These are phyloP conservation scores for Pantherophis guttatus DNA, from an alignment of 2,113 vertebrate genomes.

Conservation along the genomic window DNA sequence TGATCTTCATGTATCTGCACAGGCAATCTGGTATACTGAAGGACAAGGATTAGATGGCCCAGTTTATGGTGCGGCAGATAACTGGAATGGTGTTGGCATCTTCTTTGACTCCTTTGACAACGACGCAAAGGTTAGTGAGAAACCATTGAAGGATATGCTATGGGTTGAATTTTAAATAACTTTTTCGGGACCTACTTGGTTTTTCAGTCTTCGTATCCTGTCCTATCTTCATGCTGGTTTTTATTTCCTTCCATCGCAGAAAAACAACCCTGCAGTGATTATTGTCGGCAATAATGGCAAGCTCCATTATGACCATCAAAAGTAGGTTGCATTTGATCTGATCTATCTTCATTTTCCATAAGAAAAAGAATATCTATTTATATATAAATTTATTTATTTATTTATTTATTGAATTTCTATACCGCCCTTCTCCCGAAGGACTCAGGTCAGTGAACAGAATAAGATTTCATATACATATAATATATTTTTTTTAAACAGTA, in stretches of 20 bases:
- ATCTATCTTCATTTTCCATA: background rate
- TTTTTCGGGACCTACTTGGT: no score
- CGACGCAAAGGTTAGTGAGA: slow-evolving; percentile 86
- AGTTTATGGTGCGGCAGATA: slow-evolving; percentile 90
- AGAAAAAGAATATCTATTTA: background rate
- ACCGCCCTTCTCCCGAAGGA: no score
- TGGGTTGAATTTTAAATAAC: background rate
- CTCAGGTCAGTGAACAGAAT: no score
- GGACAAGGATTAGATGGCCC: slow-evolving; percentile 89
- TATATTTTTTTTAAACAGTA: no score
- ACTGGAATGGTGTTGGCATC: slow-evolving; percentile 91
- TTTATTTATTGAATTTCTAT: no score
- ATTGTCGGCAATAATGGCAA: slow-evolving; percentile 92
- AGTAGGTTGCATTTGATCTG: slow-evolving; percentile 77
- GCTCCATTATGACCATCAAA: slow-evolving; percentile 91
- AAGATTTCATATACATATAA: no score
- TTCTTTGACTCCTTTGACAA: slow-evolving; percentile 99
- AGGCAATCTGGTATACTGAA: slow-evolving; percentile 93
- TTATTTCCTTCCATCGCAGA: slow-evolving; percentile 70
- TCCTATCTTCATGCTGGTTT: background rate
- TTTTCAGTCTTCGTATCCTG: background rate
- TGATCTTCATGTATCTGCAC: background rate
- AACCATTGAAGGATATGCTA: background rate
- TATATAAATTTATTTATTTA: no score
- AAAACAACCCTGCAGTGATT: slow-evolving; percentile 92